A percentile compares a stretch with the other conserved stretches of the same genome.
These are phyloP conservation scores for Puffinus mauretanicus DNA, from an alignment of 2,113 vertebrate genomes.

Conservation along the genomic window DNA sequence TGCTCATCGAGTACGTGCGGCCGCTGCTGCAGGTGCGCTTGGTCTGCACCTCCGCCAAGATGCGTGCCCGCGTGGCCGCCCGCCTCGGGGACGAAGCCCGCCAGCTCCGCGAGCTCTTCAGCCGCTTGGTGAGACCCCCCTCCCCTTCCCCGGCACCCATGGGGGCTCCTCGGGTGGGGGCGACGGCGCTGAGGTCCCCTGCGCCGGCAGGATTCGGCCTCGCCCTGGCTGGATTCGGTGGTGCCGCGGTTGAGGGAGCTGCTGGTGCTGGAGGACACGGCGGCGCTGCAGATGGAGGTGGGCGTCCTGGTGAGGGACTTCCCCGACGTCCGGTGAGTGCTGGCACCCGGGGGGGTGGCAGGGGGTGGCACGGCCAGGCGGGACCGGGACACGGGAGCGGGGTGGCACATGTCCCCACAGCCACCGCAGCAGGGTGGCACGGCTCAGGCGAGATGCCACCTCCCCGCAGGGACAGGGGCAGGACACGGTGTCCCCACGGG, in stretches of 20 bases:
- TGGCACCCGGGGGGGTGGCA: background rate
- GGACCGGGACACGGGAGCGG: background rate
- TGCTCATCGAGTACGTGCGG: conserved; percentile 84
- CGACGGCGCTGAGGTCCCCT: accelerated
- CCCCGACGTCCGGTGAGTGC: conserved; percentile 85
- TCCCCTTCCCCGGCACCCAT: background rate
- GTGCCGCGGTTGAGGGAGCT: conserved; percentile 87
- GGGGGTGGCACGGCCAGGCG: accelerated
- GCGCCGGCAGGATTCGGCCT: conserved; percentile 78
- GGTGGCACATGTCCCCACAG: background rate
- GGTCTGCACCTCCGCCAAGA: conserved; percentile 83
- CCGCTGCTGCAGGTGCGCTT: conserved; percentile 83
- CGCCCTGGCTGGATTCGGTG: conserved; percentile 82
- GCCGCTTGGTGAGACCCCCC: conserved; percentile 78
- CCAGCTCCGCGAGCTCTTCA: conserved; percentile 84
- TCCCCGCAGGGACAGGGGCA: background rate
- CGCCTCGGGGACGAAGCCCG: conserved; percentile 82
- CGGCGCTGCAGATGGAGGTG: conserved; percentile 92
- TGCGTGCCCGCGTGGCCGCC: conserved; percentile 80
- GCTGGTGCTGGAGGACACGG: conserved; percentile 86
- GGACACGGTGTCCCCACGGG: background rate
- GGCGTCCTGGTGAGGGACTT: conserved; percentile 86
- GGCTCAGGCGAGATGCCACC: background rate
- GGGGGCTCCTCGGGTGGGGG: background rate
- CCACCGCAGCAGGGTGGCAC: accelerated